Evolutionary conservation across 2,797 vertebrate genomes (phyloP).

Genomic region (Calcarius lapponicus): DNA sequence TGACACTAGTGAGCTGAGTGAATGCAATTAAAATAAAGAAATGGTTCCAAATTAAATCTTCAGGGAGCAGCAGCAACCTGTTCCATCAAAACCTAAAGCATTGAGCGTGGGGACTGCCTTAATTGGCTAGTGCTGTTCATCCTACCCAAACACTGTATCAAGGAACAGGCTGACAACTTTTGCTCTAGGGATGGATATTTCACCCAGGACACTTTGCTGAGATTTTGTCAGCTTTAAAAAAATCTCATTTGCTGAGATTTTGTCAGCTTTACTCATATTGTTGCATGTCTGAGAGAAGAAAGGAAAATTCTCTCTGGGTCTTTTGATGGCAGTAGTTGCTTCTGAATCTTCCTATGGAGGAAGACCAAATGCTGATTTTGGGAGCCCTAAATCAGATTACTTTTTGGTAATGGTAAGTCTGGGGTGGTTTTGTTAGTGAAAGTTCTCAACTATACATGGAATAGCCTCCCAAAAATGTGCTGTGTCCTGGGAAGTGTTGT

Average conservation of each 20-base stretch:
- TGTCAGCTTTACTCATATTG: background rate
- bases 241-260: background rate
- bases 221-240: background rate
- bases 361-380: background rate
- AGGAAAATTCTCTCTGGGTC: background rate
- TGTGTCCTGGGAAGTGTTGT: background rate
- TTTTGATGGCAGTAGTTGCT: background rate
- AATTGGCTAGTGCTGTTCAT: background rate
- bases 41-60: background rate
- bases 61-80: background rate
- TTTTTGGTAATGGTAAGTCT: background rate
- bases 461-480: background rate
- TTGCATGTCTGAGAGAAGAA: background rate
- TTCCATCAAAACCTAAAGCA: background rate
- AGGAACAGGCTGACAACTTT: background rate
- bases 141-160: background rate
- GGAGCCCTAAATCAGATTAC: background rate
- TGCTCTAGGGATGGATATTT: background rate
- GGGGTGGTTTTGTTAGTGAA: background rate
- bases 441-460: background rate
- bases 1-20: background rate
- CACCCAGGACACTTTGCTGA: background rate
- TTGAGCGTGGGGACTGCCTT: fast-evolving
- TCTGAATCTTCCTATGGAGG: background rate
- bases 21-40: background rate